Conservation (phyloP, 2,797 vertebrate genomes). For the Sebastes steindachneri region DNA sequence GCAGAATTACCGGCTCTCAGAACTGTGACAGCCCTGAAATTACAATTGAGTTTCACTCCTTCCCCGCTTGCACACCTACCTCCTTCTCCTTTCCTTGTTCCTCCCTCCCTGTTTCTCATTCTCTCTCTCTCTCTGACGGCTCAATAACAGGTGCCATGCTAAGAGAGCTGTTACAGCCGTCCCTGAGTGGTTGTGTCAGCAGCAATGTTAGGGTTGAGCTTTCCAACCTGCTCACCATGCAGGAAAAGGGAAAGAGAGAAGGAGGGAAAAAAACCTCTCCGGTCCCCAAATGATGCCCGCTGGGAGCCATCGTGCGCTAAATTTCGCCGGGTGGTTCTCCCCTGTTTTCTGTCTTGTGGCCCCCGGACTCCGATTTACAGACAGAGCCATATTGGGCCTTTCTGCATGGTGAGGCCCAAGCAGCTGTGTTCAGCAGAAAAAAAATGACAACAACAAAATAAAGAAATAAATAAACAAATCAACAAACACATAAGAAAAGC, state of each 20-base stretch:
- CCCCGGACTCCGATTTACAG: slow-evolving; percentile 74
- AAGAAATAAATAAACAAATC: slow-evolving; percentile 83
- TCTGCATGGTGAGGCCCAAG: slow-evolving; percentile 77
- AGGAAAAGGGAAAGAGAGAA: slow-evolving; percentile 76
- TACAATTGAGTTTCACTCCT: slow-evolving; percentile 84
- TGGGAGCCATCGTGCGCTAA: slow-evolving; percentile 80
- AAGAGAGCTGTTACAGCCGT: slow-evolving; percentile 85
- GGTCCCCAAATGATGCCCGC: slow-evolving; percentile 79
- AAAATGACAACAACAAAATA: slow-evolving; percentile 71
- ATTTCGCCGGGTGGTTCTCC: slow-evolving; percentile 76
- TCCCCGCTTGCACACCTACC: slow-evolving; percentile 71
- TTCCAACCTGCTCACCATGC: slow-evolving; percentile 85
- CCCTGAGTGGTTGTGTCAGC: slow-evolving; percentile 88
- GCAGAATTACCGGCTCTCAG: slow-evolving; percentile 85
- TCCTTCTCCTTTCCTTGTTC: slow-evolving; percentile 65
- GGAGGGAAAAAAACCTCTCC: slow-evolving; percentile 60
- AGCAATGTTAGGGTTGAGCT: slow-evolving; percentile 77
- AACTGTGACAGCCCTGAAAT: slow-evolving; percentile 88
- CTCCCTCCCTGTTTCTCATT: slow-evolving; percentile 12
- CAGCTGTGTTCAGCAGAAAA: slow-evolving; percentile 83
- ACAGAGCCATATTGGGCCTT: slow-evolving; percentile 79
- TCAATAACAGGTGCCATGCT: slow-evolving; percentile 87
- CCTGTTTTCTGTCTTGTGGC: slow-evolving; percentile 74
- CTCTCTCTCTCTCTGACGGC: slow-evolving; percentile 74
- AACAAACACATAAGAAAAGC: slow-evolving; percentile 73